Percentiles rank a stretch among this genome's conserved stretches.
Conservation (phyloP, 2,888 invertebrate genomes). For the Conops quadrifasciatus region DNA sequence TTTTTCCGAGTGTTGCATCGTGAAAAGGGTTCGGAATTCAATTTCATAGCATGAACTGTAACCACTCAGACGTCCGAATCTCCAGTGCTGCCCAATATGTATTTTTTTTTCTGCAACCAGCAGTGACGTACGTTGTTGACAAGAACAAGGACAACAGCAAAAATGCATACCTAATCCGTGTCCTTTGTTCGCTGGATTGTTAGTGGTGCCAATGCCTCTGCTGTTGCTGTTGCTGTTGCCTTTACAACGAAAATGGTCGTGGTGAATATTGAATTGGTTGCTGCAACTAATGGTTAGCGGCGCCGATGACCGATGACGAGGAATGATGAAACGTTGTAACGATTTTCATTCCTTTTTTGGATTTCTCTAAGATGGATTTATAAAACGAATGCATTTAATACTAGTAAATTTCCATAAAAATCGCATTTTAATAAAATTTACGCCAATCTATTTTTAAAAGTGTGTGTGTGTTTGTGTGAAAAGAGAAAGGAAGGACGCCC, state of each 20-base stretch:
- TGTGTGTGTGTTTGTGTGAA: background rate
- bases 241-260: background rate
- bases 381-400: background rate
- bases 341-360: constrained; percentile 6
- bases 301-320: background rate
- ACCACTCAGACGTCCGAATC: constrained; percentile 13
- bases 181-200: constrained; percentile 4
- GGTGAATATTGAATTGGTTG: constrained; percentile 32
- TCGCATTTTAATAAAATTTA: too few relatives aligned
- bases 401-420: constrained; percentile 25
- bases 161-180: constrained; percentile 4
- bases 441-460: too few relatives aligned
- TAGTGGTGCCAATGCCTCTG: background rate
- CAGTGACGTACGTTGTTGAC: background rate
- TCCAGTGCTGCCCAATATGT: background rate
- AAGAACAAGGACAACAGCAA: background rate
- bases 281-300: constrained; percentile 30
- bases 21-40: constrained; percentile 28
- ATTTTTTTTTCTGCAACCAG: background rate
- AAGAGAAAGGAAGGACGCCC: too few relatives aligned
- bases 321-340: constrained; percentile 26
- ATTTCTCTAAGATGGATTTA: too few relatives aligned
- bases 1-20: too few relatives aligned
- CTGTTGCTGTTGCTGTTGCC: too few relatives aligned
- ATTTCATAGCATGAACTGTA: constrained; percentile 20